phyloP scores from a whole-genome alignment of 2,888 invertebrate species.

The Nudaria mundana region DNA sequence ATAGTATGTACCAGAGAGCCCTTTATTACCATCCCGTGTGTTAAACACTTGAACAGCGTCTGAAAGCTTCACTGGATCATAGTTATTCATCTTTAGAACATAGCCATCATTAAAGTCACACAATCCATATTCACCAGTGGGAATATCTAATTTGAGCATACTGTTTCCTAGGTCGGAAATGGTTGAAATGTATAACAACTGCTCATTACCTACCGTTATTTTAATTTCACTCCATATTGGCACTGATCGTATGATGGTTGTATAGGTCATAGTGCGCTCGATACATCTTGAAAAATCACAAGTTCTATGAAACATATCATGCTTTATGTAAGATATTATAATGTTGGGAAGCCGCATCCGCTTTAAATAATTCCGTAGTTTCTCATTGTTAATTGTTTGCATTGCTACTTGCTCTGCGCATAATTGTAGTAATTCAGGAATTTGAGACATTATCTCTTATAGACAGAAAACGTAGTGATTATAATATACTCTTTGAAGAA shows the following conservation, averaged over 20 bases:
- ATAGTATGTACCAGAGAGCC: not conserved
- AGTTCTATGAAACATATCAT: not conserved
- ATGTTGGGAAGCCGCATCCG: not conserved
- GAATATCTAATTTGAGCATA: not conserved
- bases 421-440: not conserved
- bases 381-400: not conserved
- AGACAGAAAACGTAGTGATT: no score
- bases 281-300: not conserved
- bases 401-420: not conserved
- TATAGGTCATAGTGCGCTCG: not conserved
- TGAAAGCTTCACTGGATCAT: not conserved
- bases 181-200: not conserved
- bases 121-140: not conserved
- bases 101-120: not conserved
- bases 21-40: not conserved
- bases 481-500: no score
- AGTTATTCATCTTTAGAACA: not conserved
- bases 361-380: not conserved
- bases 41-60: not conserved
- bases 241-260: not conserved
- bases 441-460: no score
- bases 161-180: not conserved
- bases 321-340: not conserved
- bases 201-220: not conserved
- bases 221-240: not conserved